phyloP scores from a whole-genome alignment of 1,140 invertebrate genomes.

The Meloidogyne exigua region DNA sequence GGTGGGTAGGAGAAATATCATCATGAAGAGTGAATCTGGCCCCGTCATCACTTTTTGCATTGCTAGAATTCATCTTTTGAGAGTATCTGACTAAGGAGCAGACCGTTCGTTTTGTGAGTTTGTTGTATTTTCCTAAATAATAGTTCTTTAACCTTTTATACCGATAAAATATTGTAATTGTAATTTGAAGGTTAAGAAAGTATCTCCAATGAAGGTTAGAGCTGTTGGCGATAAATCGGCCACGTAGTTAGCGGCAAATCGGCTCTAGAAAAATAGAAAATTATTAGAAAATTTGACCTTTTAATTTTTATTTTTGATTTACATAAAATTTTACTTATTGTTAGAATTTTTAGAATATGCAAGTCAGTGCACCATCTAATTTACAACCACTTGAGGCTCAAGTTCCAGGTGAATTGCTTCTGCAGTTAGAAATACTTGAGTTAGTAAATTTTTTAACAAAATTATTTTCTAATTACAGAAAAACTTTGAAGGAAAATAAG shows the following conservation, averaged over 20 bases:
- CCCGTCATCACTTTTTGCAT: neutral
- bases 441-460: neutral
- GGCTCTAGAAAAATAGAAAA: too few species aligned
- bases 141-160: neutral
- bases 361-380: neutral
- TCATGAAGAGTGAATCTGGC: neutral
- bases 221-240: too few species aligned
- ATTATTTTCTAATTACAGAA: constrained; percentile 8
- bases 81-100: neutral
- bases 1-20: neutral
- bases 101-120: neutral
- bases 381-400: constrained; percentile 9
- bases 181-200: too few species aligned
- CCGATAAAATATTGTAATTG: too few species aligned
- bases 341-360: neutral
- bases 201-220: too few species aligned
- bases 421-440: constrained; percentile 6
- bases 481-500: constrained; percentile 24
- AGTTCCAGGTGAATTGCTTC: neutral
- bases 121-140: neutral
- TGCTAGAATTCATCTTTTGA: neutral
- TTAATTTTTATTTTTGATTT: too few species aligned
- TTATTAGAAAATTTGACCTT: too few species aligned
- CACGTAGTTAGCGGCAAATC: too few species aligned
- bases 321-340: too few species aligned